Base-by-base conservation (phyloP, 2,888 invertebrate genomes). In the Drosophila paranaensis region DNA sequence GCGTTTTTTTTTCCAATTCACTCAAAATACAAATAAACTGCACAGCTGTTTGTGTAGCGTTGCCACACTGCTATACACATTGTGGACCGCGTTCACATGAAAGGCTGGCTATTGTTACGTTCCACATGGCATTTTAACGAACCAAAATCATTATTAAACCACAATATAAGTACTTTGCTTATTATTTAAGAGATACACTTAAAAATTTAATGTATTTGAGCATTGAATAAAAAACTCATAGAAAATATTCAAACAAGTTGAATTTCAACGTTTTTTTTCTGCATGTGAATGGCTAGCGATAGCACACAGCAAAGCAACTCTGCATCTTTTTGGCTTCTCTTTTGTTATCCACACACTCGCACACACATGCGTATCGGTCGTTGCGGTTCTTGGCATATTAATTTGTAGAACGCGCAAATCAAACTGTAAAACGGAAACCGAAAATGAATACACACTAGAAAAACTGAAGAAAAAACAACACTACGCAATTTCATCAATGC, bases 381-480 rank as follows among this genome's bases (percentile, higher is more conserved):
- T 61, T 79, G 77, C 77, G 77, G 76, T 77, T 61, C 71, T 71
- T 61, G 30, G 40, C 45, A 53, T 70, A 74, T 64, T 70, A 74
- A 79, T 76, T 81, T 64, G 55, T 61, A 67, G 76, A 70, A 81
- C 82, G 80, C 81, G 85, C 76, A 85, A 79, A 82, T 65, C 62
- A 64, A 76, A 45, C 62, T 42, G 27, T 66, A 63, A 71, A 74
- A 71, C 60, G 53, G 27, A 57, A 68, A 60, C 60, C 43, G 54
- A 78, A 67, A 55, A 81, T 81, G 67, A 71, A 67, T 77, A 62
- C 77, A 69, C 58, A 72, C 54, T 71, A 62, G 45, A 20, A 56
- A 33, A 20, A 37, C 25, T 10, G 11, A 27, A 30, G 35, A 54
- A 33, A 20, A 13, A 81, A 60, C 39, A 46, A 25, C 9, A 48